Evolutionary conservation across 2,113 vertebrate species (phyloP).

Genomic region (Epinephelus lanceolatus): DNA sequence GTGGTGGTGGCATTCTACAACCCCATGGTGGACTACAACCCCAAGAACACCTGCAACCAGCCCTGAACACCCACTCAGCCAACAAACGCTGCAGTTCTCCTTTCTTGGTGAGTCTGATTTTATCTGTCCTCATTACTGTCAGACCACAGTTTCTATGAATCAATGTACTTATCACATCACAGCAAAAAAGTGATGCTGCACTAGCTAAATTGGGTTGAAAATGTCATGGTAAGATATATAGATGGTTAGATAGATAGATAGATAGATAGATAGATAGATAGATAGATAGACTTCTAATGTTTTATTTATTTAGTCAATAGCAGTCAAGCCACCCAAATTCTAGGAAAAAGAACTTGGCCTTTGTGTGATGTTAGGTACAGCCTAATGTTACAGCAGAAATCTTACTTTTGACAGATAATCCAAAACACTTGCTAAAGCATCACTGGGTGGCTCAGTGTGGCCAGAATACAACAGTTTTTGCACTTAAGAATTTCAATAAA

Average conservation of each 20-base stretch:
- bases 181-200: not conserved
- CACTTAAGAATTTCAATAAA: not conserved
- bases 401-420: not conserved
- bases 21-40: too few relatives aligned
- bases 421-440: too few relatives aligned
- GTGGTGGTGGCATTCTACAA: too few relatives aligned
- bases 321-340: too few relatives aligned
- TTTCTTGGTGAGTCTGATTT: slow-evolving; percentile 64
- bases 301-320: too few relatives aligned
- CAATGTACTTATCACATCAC: not conserved
- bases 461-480: not conserved
- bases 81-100: slow-evolving; percentile 78
- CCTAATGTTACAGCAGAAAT: not conserved
- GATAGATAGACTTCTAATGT: too few relatives aligned
- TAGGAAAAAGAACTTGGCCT: too few relatives aligned
- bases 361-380: not conserved
- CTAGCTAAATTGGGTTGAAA: not conserved
- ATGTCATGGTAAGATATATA: not conserved
- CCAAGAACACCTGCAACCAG: too few relatives aligned
- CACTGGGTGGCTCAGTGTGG: too few relatives aligned
- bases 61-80: slow-evolving; percentile 63
- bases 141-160: not conserved
- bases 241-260: too few relatives aligned
- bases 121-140: not conserved
- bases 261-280: too few relatives aligned